phyloP scores from a whole-genome alignment of 2,113 vertebrate species.

The Ctenodactylus gundi region DNA sequence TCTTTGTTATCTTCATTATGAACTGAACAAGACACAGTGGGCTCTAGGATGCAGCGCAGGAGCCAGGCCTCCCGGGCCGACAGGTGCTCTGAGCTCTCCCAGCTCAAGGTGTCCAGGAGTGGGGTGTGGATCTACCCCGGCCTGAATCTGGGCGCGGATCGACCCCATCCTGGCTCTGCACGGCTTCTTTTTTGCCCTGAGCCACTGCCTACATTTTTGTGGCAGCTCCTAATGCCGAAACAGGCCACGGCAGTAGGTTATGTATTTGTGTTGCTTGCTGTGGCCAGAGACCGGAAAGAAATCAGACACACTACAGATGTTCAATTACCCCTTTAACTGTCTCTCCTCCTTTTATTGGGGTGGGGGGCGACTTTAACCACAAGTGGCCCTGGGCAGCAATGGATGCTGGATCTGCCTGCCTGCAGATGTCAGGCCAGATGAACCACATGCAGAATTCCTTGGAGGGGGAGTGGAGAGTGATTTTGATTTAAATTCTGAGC shows the following conservation, averaged over 20 bases:
- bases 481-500: constrained; percentile 44
- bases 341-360: background rate
- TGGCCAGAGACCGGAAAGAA: background rate
- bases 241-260: constrained; percentile 24
- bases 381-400: background rate
- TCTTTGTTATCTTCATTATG: background rate
- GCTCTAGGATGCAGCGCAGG: background rate
- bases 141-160: background rate
- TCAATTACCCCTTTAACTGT: background rate
- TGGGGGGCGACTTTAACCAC: background rate
- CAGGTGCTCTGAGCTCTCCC: background rate
- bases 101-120: too few relatives aligned
- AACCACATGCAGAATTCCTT: background rate
- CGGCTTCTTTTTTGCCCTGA: background rate
- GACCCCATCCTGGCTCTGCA: background rate
- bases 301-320: constrained; percentile 46
- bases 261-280: background rate
- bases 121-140: background rate
- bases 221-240: background rate
- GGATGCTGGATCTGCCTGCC: background rate
- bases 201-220: background rate
- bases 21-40: background rate
- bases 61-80: background rate
- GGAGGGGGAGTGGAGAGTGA: background rate
- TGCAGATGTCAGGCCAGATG: background rate